These are phyloP conservation scores for Urocitellus parryii DNA, from an alignment of 2,113 vertebrate species.

Conservation along the genomic window DNA sequence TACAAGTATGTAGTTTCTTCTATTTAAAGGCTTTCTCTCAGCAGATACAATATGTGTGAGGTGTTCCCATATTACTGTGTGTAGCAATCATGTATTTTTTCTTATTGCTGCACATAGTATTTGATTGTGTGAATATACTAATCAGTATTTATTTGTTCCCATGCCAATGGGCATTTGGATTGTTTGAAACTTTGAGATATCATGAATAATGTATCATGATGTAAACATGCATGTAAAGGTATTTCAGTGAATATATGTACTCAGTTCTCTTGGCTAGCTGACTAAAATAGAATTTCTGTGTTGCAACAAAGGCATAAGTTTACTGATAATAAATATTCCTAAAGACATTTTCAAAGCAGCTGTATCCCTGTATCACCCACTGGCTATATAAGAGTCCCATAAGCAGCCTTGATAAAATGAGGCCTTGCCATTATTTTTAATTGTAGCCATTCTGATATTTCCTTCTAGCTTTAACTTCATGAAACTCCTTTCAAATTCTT, in stretches of 20 bases:
- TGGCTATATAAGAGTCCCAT: not conserved
- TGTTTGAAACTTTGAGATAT: not conserved
- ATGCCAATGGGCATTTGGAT: not conserved
- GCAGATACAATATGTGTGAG: not conserved
- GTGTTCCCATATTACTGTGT: accelerated
- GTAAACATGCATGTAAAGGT: not conserved
- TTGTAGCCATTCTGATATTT: not conserved
- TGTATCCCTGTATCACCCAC: not conserved
- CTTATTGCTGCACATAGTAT: not conserved
- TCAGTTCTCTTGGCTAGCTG: not conserved
- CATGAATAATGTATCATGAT: not conserved
- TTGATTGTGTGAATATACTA: not conserved
- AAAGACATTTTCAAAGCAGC: not conserved
- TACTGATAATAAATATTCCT: not conserved
- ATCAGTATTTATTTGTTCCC: not conserved
- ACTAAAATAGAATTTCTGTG: not conserved
- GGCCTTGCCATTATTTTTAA: not conserved
- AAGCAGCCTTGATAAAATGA: not conserved
- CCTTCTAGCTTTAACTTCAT: not conserved
- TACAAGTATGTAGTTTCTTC: not conserved
- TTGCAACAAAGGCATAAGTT: not conserved
- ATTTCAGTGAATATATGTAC: not conserved
- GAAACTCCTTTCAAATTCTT: not conserved
- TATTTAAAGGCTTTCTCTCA: not conserved
- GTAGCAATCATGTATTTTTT: not conserved